These are phyloP conservation scores for Jordanella pulchra DNA, from an alignment of 2,797 vertebrate genomes.

Conservation along the genomic window DNA sequence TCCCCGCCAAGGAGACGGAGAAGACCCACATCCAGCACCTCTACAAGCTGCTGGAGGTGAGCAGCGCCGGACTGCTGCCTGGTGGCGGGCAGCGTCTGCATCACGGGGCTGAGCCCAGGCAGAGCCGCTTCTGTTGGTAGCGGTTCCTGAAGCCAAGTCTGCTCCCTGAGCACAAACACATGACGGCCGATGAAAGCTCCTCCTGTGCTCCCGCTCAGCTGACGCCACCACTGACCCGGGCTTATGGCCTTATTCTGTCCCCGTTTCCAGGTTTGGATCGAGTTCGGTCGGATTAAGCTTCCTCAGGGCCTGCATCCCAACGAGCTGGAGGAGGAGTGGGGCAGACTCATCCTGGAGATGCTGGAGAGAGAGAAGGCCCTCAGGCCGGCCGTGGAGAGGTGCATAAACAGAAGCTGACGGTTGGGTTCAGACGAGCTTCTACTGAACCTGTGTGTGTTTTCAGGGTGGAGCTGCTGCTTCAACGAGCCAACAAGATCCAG, in stretches of 20 bases:
- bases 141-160: slow-evolving; percentile 17
- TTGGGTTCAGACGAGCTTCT: neutral
- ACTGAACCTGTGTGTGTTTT: slow-evolving; percentile 31
- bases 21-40: slow-evolving; percentile 89
- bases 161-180: slow-evolving; percentile 36
- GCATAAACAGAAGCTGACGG: neutral
- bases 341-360: slow-evolving; percentile 98
- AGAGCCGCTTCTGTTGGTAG: neutral
- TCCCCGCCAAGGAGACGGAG: slow-evolving; percentile 89
- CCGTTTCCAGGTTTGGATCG: slow-evolving; percentile 89
- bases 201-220: slow-evolving; percentile 55
- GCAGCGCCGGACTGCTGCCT: neutral
- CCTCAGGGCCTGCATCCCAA: slow-evolving; percentile 95
- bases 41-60: slow-evolving; percentile 93
- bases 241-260: slow-evolving; percentile 1
- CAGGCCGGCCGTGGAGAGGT: slow-evolving; percentile 94
- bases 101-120: slow-evolving; percentile 50
- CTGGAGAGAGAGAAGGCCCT: slow-evolving; percentile 94
- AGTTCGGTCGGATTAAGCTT: slow-evolving; percentile 95
- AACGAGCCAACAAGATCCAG: slow-evolving; percentile 97
- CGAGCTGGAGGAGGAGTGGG: slow-evolving; percentile 96
- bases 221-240: slow-evolving; percentile 3
- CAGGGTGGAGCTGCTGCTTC: slow-evolving; percentile 92
- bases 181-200: slow-evolving; percentile 23
- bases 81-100: slow-evolving; percentile 14